These are phyloP conservation scores for Alviniconcha marisindica DNA, from an alignment of 1,140 invertebrate genomes.

Conservation along the genomic window DNA sequence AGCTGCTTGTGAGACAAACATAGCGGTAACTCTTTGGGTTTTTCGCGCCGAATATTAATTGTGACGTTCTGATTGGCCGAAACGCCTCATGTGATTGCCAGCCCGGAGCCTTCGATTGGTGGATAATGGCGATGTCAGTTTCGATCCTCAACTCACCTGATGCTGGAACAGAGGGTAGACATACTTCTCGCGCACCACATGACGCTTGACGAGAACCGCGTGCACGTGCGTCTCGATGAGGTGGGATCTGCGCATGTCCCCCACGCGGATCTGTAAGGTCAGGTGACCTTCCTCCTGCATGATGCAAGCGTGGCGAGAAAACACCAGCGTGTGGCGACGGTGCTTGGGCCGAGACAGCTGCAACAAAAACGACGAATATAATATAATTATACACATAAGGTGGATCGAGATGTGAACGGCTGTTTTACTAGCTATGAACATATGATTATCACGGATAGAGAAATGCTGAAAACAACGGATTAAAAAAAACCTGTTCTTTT, in stretches of 20 bases:
- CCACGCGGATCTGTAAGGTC: constrained; percentile 80
- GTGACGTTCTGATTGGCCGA: too few species aligned
- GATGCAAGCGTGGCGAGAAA: constrained; percentile 68
- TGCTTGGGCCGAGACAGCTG: constrained; percentile 69
- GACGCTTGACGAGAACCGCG: constrained; percentile 74
- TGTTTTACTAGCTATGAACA: too few species aligned
- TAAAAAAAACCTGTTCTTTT: too few species aligned
- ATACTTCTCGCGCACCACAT: constrained; percentile 62
- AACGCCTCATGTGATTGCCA: too few species aligned
- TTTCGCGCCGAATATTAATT: too few species aligned
- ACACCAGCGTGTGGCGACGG: constrained; percentile 69
- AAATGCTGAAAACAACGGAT: too few species aligned
- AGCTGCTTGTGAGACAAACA: too few species aligned
- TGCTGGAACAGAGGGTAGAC: constrained; percentile 62
- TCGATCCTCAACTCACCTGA: constrained; percentile 9
- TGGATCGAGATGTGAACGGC: too few species aligned
- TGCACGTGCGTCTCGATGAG: constrained; percentile 80
- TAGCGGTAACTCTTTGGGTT: too few species aligned
- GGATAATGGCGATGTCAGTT: too few species aligned
- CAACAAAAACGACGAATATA: constrained; percentile 32
- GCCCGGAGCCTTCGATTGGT: too few species aligned
- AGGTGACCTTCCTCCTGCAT: constrained; percentile 85
- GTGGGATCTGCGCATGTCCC: constrained; percentile 69
- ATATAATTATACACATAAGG: not conserved
- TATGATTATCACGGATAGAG: too few species aligned